These are phyloP conservation scores for Furcula furcula DNA, from an alignment of 2,888 invertebrate genomes.

Conservation along the genomic window DNA sequence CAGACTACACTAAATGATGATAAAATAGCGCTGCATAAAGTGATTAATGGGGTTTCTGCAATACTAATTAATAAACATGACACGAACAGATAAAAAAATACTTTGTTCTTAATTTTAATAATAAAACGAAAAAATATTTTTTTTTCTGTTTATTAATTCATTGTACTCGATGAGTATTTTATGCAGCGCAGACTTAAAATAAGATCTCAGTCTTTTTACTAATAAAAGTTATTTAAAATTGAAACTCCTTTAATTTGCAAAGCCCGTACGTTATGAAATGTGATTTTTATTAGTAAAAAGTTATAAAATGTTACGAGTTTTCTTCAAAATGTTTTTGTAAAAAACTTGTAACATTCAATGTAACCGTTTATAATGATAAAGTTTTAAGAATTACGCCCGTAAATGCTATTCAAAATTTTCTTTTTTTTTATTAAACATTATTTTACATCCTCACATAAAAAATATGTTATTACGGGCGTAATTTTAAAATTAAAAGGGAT, in stretches of 20 bases:
- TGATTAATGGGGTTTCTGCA: no score
- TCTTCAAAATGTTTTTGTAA: slow-evolving; percentile 20
- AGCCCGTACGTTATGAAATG: slow-evolving; percentile 4
- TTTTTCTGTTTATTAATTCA: no score
- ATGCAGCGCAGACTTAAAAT: slow-evolving; percentile 12
- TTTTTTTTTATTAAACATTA: slow-evolving; percentile 6
- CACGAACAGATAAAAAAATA: no score
- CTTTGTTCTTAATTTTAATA: no score
- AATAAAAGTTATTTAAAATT: slow-evolving; percentile 21
- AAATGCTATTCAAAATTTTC: slow-evolving; percentile 4
- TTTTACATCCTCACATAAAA: not conserved
- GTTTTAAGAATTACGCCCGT: slow-evolving; percentile 21
- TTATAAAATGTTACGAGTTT: slow-evolving; percentile 19
- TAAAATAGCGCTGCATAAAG: slow-evolving; percentile 20
- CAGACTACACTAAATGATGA: slow-evolving; percentile 65
- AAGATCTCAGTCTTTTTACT: slow-evolving; percentile 25
- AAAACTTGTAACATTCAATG: slow-evolving; percentile 25
- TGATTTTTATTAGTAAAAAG: slow-evolving; percentile 39
- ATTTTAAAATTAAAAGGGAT: slow-evolving; percentile 41
- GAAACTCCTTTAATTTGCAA: slow-evolving; percentile 15
- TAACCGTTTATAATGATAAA: slow-evolving; percentile 21
- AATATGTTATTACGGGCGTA: slow-evolving; percentile 19
- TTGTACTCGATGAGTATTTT: slow-evolving; percentile 5
- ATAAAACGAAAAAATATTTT: no score
- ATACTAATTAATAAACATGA: not conserved